phyloP scores from a whole-genome alignment of 2,797 vertebrate species.

The Notolepis coatsorum region DNA sequence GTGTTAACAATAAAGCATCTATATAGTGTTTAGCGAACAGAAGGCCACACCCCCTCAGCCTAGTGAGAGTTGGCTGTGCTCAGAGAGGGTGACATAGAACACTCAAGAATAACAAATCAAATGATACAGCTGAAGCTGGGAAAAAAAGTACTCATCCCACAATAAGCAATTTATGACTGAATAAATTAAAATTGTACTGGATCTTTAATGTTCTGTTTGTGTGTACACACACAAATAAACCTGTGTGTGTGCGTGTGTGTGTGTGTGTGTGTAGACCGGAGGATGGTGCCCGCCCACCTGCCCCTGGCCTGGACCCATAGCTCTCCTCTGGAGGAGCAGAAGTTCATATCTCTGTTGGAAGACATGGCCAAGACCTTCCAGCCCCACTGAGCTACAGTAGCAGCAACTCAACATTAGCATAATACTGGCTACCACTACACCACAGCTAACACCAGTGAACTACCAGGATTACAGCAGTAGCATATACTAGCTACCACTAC shows the following conservation, averaged over 20 bases:
- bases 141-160: too few species aligned
- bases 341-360: constrained; percentile 81
- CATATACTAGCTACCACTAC: not conserved
- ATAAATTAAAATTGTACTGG: too few species aligned
- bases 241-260: constrained; percentile 8
- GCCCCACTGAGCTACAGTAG: constrained; percentile 72
- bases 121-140: too few species aligned
- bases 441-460: constrained; percentile 42
- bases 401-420: not conserved
- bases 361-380: constrained; percentile 82
- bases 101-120: too few species aligned
- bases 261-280: constrained; percentile 74
- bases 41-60: too few species aligned
- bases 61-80: too few species aligned
- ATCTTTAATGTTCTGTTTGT: not conserved
- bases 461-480: not conserved
- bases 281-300: constrained; percentile 77
- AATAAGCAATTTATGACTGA: too few species aligned
- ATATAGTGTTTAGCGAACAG: too few species aligned
- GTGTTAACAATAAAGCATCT: too few species aligned
- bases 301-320: constrained; percentile 85
- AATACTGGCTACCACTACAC: not conserved
- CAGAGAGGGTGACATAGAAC: too few species aligned
- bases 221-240: not conserved
- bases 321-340: constrained; percentile 81